Base-by-base conservation (phyloP, 2,888 invertebrate genomes). In the Clivina fossor region DNA sequence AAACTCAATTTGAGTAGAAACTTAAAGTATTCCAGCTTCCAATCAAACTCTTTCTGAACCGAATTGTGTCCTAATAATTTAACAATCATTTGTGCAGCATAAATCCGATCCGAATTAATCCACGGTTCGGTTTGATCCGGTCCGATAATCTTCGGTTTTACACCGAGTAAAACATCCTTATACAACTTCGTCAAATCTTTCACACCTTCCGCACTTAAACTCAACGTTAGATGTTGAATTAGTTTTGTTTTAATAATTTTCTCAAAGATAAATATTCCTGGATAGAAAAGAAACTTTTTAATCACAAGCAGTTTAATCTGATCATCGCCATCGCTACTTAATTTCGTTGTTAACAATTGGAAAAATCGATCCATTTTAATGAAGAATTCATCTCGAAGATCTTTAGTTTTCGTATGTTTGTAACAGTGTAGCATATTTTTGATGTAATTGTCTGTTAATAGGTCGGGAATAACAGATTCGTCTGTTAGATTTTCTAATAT, bases 211-310 rank as follows among this genome's bases (percentile, higher is more conserved):
- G 71, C 71, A 57, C 80, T 78, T 56, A 88, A 74, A 68, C 78
- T 80, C 1, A 76, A 73, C n/a, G 81, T 81, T 7, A 87, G 76
- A 47, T 81, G 78, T 67, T 84, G 85, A 0, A 86, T 72, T 38
- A 86, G 69, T 63, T 81, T 83, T 9, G 80, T 81, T 8, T 82
- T 80, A 15, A 86, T 86, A 22, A 83, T 81, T 72, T 86, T 86
- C 65, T 88, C 86, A 59, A 89, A 84, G 71, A 84, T 83, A 58
- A 89, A 80, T 64, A 83, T 82, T 2, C 88, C 88, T 0, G 88
- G 86, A 67, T 81, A 75, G 37, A 86, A 77, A 7, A 88, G 73
- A 1, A 90, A 69, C 63, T 81, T 84, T n/a, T 81, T 81, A 28
- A 90, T 69, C 3, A 82, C 76, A 5, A 76, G 73, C 1, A 87